A percentile compares a stretch with the other conserved stretches of the same genome.
phyloP scores from a whole-genome alignment of 2,113 vertebrate species.

The Elephantulus edwardii region DNA sequence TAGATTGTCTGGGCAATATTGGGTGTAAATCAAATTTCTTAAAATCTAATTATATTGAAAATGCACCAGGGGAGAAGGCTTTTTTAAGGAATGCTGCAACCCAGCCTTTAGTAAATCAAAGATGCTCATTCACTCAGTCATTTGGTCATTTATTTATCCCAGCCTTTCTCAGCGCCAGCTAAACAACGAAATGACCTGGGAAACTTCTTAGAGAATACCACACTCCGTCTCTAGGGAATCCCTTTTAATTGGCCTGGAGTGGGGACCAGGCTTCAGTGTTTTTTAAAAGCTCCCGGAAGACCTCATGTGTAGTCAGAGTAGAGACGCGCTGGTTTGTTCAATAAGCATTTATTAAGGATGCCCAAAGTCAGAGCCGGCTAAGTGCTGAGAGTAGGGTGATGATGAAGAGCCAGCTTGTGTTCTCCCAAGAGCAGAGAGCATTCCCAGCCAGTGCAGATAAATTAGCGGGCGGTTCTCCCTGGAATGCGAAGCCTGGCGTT shows the following conservation, averaged over 20 bases:
- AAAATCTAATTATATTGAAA: constrained; percentile 73
- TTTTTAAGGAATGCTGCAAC: constrained; percentile 53
- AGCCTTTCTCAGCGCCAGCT: constrained; percentile 45
- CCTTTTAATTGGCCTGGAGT: constrained; percentile 71
- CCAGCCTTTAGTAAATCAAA: constrained; percentile 68
- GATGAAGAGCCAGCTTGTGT: constrained; percentile 56
- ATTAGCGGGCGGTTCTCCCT: constrained; percentile 45
- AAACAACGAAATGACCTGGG: constrained; percentile 54
- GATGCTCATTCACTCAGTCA: constrained; percentile 51
- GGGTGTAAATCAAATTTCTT: constrained; percentile 80
- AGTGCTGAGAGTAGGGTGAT: constrained; percentile 32
- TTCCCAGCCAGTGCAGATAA: neutral
- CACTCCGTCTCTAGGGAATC: constrained; percentile 40
- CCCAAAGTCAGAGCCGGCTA: constrained; percentile 52
- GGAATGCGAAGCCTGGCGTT: constrained; percentile 10
- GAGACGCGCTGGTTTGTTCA: constrained; percentile 61
- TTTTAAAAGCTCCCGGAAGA: constrained; percentile 72
- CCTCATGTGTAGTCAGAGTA: constrained; percentile 32
- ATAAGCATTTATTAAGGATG: constrained; percentile 67
- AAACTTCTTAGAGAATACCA: constrained; percentile 29
- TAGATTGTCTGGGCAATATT: constrained; percentile 66
- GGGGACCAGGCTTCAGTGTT: constrained; percentile 58
- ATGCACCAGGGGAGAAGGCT: constrained; percentile 63
- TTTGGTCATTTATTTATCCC: constrained; percentile 67
- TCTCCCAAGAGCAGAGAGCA: constrained; percentile 34